Base-by-base conservation (phyloP, 2,797 vertebrate genomes). In the Naso thynnoides region DNA sequence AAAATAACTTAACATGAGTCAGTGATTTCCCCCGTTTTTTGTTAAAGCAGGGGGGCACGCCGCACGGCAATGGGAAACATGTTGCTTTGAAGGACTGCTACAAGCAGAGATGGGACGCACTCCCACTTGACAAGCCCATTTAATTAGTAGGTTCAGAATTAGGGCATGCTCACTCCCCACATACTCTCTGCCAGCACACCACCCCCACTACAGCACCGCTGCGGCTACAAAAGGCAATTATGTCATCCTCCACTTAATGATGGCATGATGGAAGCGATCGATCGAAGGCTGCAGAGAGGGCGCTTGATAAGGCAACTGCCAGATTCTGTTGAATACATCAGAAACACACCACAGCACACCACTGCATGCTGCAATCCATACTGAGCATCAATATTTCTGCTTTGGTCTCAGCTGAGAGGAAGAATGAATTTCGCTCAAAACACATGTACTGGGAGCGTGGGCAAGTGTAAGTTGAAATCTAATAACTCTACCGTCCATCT, bases 221-320 rank as follows among this genome's bases (percentile, higher is more conserved):
- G n/a, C 39, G 29, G 77, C 84, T 76, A 82, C 85, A 84, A 78
- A 89, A 89, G 86, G 79, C 89, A 88, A 89, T 91, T 89, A 90
- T 90, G 78, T 86, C 87, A 84, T 78, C 79, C 78, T 70, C 65
- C 73, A 76, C 79, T 88, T 83, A 84, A 87, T 86, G 88, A 83
- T 75, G 85, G 77, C 77, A 64, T 84, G 88, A 89, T 88, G 86
- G 83, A 87, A 21, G 84, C 68, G 73, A 90, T 91, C 86, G 85
- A 92, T 90, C 13, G 70, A 10, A 63, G 72, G 71, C 85, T 76
- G 79, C 77, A 68, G 76, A 81, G 78, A 52, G 74, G 41, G 48
- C 21, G 72, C 78, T 65, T 82, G 88, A 88, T 79, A 70, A 86
- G 85, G 83, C 81, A 67, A 70, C 89, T 65, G 75, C 62, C 83